Base-by-base conservation (phyloP, 2,888 invertebrate species). In the Zhuqinia jingwanae region DNA sequence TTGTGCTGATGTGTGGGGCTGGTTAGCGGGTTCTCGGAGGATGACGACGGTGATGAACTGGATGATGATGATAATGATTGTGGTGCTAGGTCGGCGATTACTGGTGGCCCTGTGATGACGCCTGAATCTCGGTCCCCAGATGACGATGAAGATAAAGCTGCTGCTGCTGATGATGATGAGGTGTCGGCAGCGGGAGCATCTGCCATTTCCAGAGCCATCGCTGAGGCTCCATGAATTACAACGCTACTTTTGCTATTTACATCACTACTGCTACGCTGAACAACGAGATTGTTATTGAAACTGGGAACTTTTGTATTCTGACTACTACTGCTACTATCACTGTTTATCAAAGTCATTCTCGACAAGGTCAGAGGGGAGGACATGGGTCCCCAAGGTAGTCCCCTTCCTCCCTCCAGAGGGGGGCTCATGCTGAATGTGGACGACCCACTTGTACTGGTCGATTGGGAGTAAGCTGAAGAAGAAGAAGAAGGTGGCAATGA, bases 71-170 rank as follows among this genome's bases (percentile, higher is more conserved):
- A 75, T 47, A 17, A 47, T 50, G 50, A 50, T 75, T 2, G 5
- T 27, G 63, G 17, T 22, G 83, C 45, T n/a, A 65, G 56, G 68
- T 83, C 83, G 65, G 76, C 68, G 22, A 77, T 77, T 50, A 77
- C 63, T 83, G 83, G 83, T 65, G 76, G 83, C 76, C 83, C 76
- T 83, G 83, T 83, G 17, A 82, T 73, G 53, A 76, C 17, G 42
- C 50, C 45, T 83, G 77, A 83, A 83, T 83, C 83, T 83, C 76
- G 83, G 83, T 83, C 83, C 76, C 63, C 77, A 65, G 83, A 45
- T 25, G 85, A 76, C 42, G 81, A 85, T n/a, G 85, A 73, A 17
- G 75, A 76, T 1, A 76, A 63, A 2, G 79, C 45, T 15, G 81
- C 58, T 3, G 75, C 53, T 63, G 81, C 45, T 53, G 58, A 58